Base-by-base conservation (phyloP, 1,140 invertebrate genomes). In the Caligus rogercresseyi region DNA sequence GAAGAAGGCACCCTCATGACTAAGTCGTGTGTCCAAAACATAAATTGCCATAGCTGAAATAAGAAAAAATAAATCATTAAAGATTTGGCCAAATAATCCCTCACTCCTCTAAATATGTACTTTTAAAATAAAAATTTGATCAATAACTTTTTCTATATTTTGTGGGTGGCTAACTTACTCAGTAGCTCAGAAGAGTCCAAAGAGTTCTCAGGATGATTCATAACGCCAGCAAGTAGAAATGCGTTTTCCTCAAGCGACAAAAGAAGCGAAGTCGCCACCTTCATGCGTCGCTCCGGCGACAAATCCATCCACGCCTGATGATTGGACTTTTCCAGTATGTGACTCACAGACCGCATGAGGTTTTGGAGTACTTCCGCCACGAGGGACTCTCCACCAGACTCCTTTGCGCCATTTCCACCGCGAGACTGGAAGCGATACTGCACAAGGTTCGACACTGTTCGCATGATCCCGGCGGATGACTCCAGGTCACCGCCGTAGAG, bases 401-500 rank as follows among this genome's bases (percentile, higher is more conserved):
- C 87, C 13, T 83, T 77, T 66, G 89, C 18, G 14, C 20, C 16
- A 62, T 15, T 13, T 86, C 16, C 79, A 73, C 7, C 79, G 76
- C 72, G 89, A 86, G 0, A 83, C 66, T 69, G 67, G 0, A 74
- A 65, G 43, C 70, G 65, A 55, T 68, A 70, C 54, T 71, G 80
- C 84, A 91, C 90, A 66, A 87, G 81, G 64, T 85, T 79, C 0
- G 89, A 85, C 72, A 93, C 81, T 43, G 84, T 86, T 73, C 87
- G 84, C 67, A 93, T 86, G 21, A 93, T 89, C 69, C 84, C 86
- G 0, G 87, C 86, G 0, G 87, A 88, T 14, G 86, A 86, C 72
- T 86, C 81, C 80, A 92, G 87, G 71, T 94, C 90, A 13, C 90
- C 90, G 0, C 89, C 89, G 71, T 89, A 93, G 0, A 94, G 73